Evolutionary conservation across 2,797 vertebrate genomes (phyloP).

Genomic region (Pseudocheirus occidentalis): DNA sequence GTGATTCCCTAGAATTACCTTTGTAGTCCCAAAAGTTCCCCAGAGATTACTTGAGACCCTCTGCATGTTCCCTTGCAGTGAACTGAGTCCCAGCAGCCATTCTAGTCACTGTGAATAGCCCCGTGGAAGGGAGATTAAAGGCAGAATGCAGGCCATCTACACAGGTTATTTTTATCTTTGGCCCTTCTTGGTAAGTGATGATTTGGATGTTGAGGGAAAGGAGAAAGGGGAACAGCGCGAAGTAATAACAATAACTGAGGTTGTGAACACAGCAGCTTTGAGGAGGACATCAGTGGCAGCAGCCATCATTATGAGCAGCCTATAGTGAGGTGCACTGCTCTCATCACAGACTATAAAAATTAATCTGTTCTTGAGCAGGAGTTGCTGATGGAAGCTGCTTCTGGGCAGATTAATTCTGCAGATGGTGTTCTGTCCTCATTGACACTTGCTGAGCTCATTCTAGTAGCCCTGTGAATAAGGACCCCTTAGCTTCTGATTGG

Average conservation of each 20-base stretch:
- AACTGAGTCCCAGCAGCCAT: not conserved
- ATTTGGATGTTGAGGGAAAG: not conserved
- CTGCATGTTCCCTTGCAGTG: not conserved
- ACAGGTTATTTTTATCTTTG: not conserved
- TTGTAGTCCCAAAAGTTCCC: not conserved
- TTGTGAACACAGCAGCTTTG: slow-evolving; percentile 53
- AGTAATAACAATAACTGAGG: slow-evolving; percentile 27
- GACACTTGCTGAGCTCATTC: slow-evolving; percentile 31
- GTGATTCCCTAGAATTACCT: not conserved
- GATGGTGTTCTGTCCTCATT: not conserved
- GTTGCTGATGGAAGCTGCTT: slow-evolving; percentile 46
- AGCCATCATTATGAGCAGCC: not conserved
- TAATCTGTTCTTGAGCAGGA: slow-evolving; percentile 38
- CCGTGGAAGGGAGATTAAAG: not conserved
- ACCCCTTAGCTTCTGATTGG: not conserved
- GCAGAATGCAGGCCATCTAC: not conserved
- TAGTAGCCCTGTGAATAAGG: not conserved
- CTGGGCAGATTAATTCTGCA: slow-evolving; percentile 25
- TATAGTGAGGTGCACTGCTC: slow-evolving; percentile 50
- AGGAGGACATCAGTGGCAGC: slow-evolving; percentile 26
- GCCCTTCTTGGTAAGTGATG: not conserved
- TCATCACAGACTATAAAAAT: slow-evolving; percentile 62
- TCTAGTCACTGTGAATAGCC: not conserved
- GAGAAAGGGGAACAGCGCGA: not conserved
- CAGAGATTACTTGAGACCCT: not conserved